These are phyloP conservation scores for Tragopan temminckii DNA, from an alignment of 2,797 vertebrate species.

Conservation along the genomic window DNA sequence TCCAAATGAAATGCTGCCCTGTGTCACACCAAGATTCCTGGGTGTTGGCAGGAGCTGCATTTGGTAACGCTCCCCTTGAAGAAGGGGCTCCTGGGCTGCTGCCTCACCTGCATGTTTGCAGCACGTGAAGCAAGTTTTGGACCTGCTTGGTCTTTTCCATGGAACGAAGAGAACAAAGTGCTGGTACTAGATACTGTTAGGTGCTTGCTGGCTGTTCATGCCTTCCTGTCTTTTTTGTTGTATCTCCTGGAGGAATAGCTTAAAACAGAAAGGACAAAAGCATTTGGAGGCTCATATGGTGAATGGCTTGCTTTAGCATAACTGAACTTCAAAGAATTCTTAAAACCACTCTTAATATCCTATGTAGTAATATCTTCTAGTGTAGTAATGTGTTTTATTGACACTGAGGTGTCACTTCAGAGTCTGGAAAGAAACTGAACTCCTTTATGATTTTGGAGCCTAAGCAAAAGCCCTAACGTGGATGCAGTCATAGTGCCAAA, in stretches of 20 bases:
- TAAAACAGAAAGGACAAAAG: background rate
- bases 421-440: background rate
- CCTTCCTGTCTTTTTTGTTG: background rate
- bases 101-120: fast-evolving
- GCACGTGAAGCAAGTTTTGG: fast-evolving
- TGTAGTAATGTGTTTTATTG: background rate
- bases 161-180: background rate
- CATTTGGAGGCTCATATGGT: fast-evolving
- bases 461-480: background rate
- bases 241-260: background rate
- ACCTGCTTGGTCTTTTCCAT: background rate
- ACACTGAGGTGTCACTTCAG: background rate
- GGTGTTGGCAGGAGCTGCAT: background rate
- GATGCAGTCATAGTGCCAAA: background rate
- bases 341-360: background rate
- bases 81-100: background rate
- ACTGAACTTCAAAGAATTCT: background rate
- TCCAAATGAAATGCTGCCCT: fast-evolving
- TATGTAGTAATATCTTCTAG: fast-evolving
- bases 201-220: background rate
- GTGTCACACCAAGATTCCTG: fast-evolving
- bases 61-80: background rate
- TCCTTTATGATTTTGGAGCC: background rate
- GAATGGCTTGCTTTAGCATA: fast-evolving
- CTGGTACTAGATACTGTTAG: background rate